These are phyloP conservation scores for Cyprinodon tularosa DNA, from an alignment of 2,113 vertebrate genomes.

Conservation along the genomic window DNA sequence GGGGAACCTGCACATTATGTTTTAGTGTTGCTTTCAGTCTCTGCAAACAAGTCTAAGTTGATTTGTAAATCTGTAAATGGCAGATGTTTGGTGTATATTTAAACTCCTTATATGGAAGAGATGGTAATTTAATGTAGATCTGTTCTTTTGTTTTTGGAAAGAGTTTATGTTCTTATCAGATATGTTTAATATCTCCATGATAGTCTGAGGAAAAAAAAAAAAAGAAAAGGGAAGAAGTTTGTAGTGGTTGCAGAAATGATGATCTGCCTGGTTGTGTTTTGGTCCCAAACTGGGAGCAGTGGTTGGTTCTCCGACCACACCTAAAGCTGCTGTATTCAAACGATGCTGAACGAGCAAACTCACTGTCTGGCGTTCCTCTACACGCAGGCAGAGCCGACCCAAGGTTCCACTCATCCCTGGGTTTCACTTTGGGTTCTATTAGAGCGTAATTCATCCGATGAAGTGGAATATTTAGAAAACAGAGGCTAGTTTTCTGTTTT, in stretches of 20 bases:
- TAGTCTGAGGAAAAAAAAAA: conserved; percentile 4
- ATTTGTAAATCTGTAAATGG: conserved; percentile 77
- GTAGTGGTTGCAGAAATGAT: neutral
- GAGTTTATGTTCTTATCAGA: conserved; percentile 47
- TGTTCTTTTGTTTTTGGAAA: conserved; percentile 13
- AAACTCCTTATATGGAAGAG: conserved; percentile 52
- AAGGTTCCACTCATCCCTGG: neutral
- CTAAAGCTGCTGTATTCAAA: conserved; percentile 47
- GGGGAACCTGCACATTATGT: neutral
- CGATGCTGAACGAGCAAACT: conserved; percentile 7
- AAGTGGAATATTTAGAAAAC: no score
- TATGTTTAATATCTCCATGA: conserved; percentile 18
- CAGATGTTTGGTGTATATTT: conserved; percentile 71
- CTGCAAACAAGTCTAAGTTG: conserved; percentile 41
- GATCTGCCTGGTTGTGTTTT: neutral
- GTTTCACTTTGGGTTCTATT: neutral
- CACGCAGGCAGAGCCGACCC: neutral
- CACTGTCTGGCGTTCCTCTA: conserved; percentile 9
- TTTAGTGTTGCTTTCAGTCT: conserved; percentile 42
- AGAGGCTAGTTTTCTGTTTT: no score
- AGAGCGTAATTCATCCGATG: no score
- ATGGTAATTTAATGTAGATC: conserved; percentile 57
- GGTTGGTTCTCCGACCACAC: conserved; percentile 27
- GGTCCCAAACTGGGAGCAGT: no score
- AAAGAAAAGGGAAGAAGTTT: conserved; percentile 35